These are phyloP conservation scores for Neomonachus schauinslandi DNA, from an alignment of 2,113 vertebrate species.

Conservation along the genomic window DNA sequence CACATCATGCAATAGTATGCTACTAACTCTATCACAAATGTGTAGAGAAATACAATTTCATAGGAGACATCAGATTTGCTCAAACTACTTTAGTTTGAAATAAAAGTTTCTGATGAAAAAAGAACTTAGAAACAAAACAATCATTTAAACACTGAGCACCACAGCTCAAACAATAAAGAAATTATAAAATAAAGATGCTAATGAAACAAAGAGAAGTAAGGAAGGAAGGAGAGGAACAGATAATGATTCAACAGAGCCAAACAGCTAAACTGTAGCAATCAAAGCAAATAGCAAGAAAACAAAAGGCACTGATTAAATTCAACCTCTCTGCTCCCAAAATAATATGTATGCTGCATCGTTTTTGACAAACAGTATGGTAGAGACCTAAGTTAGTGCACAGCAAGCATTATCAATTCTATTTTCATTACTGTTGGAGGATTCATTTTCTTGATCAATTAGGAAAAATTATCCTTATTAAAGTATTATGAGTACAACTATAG, in stretches of 20 bases:
- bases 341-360: conserved; percentile 42
- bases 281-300: conserved; percentile 76
- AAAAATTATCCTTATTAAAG: conserved; percentile 31
- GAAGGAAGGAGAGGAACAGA: conserved; percentile 46
- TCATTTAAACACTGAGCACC: conserved; percentile 62
- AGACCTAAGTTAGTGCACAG: background rate
- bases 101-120: conserved; percentile 61
- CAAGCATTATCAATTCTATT: conserved; percentile 59
- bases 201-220: conserved; percentile 71
- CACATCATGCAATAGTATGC: background rate
- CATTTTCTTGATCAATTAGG: conserved; percentile 55
- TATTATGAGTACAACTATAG: background rate
- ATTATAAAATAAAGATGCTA: conserved; percentile 76
- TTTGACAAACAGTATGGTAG: conserved; percentile 22
- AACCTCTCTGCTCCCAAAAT: conserved; percentile 67
- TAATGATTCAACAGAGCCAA: conserved; percentile 68
- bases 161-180: conserved; percentile 69
- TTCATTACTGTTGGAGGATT: conserved; percentile 38
- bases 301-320: conserved; percentile 80
- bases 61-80: conserved; percentile 1
- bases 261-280: conserved; percentile 70
- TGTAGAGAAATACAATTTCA: conserved; percentile 21
- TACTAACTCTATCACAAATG: background rate
- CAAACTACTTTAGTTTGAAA: conserved; percentile 49
- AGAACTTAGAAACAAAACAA: conserved; percentile 23